A percentile compares a stretch with the other conserved stretches of the same genome.
These are phyloP conservation scores for Hydractinia echinata DNA, from an alignment of 30 jellyfish, hydroid and myxozoan genomes.

Conservation along the genomic window DNA sequence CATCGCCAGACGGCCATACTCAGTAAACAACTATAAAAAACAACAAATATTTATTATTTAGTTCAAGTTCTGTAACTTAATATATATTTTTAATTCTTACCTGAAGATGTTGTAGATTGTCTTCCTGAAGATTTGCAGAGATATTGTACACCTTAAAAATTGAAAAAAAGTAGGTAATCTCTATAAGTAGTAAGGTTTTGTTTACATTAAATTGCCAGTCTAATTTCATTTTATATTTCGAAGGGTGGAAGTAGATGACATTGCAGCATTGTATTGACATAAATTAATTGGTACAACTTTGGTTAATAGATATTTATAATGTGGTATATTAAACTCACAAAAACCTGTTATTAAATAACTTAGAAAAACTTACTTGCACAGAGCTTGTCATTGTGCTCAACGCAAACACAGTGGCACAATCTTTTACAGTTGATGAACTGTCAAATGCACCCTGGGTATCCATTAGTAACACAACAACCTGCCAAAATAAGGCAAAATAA, in stretches of 20 bases:
- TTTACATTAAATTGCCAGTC: no score
- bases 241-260: background rate
- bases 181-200: no score
- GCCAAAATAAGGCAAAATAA: background rate
- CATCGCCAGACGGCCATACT: conserved; percentile 98
- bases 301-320: background rate
- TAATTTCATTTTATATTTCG: no score
- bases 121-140: conserved; percentile 93
- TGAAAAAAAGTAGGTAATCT: no score
- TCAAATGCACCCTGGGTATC: conserved; percentile 99
- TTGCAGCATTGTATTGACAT: background rate
- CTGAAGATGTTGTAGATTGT: conserved; percentile 94
- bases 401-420: conserved; percentile 99
- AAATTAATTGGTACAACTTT: background rate
- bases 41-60: background rate
- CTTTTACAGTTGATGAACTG: conserved; percentile 97
- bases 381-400: conserved; percentile 99
- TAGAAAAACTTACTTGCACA: conserved; percentile 66
- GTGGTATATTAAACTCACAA: background rate
- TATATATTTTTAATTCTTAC: conserved; percentile 20
- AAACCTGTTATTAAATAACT: background rate
- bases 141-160: conserved; percentile 73
- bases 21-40: conserved; percentile 82
- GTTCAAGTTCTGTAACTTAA: background rate
- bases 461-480: conserved; percentile 95